phyloP scores from a whole-genome alignment of 1,140 invertebrate genomes.

The Drosophila asahinai region DNA sequence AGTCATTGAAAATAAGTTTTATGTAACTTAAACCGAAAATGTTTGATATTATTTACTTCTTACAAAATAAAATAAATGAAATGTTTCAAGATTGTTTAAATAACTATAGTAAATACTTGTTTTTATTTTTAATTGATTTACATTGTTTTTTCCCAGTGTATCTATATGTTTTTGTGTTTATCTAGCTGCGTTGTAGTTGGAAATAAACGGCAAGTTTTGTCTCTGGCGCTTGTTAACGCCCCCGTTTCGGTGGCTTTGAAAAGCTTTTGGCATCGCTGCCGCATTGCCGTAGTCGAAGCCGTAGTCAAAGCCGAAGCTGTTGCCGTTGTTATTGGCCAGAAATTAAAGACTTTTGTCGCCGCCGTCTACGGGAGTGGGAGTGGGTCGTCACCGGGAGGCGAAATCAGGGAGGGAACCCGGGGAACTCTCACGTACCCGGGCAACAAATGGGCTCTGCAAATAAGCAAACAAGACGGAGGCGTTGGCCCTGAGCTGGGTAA shows the following conservation, averaged over 20 bases:
- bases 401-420: background rate
- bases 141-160: constrained; percentile 26
- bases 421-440: constrained; percentile 58
- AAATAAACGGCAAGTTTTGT: constrained; percentile 69
- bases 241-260: constrained; percentile 76
- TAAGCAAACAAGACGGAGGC: constrained; percentile 71
- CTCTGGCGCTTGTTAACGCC: constrained; percentile 79
- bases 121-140: constrained; percentile 3
- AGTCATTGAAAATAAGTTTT: no score
- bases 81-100: no score
- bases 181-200: constrained; percentile 57
- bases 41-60: background rate
- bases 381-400: background rate
- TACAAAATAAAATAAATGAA: no score
- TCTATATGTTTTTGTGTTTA: constrained; percentile 30
- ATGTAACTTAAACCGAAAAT: background rate
- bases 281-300: constrained; percentile 39
- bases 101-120: no score
- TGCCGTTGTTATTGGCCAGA: constrained; percentile 74
- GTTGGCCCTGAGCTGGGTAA: constrained; percentile 29
- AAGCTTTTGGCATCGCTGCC: constrained; percentile 57
- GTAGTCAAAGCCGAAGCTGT: constrained; percentile 32
- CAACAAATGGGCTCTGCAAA: constrained; percentile 80
- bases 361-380: constrained; percentile 17
- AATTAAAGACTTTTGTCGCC: constrained; percentile 82